Base-by-base conservation (phyloP, 2,888 invertebrate species). In the Macrophya alboannulata region DNA sequence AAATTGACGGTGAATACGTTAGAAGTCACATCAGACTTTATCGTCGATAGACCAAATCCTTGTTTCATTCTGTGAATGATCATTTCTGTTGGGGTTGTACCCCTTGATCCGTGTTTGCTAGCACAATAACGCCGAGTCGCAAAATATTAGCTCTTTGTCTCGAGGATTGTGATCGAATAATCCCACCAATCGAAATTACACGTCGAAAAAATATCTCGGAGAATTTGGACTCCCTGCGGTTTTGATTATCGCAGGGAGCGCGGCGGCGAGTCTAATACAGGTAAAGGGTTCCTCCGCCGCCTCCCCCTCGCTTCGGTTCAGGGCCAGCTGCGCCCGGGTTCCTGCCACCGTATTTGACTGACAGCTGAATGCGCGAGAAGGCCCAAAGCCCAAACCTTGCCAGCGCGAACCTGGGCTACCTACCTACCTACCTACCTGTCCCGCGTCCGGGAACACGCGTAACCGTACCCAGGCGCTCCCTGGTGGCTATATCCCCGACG, bases 351-450 rank as follows among this genome's bases (percentile, higher is more conserved):
- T 86, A 84, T 87, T 87, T 93, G 93, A 93, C 89, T 93, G 93
- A 93, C 93, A 92, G 92, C 90, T 93, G 91, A 93, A 93, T 92
- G 68, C 83, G 83, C 83, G 48, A 59, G 62, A 62, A 62, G 59
- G 62, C 81, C 59, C 59, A 37, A 51, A 55, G 51, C 77, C 55
- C 55, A 25, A 43, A 51, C 37, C 51, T 31, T 21, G 81, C 43
- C 81, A 31, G 12, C 37, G 68, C 83, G 68, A 68, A 83, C 83
- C 83, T 83, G 12, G 21, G 83, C 31, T 31, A 31, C 31, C 31
- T 31, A 31, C 31, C 31, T 31, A 31, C 12, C 37, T 74, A 40
- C 40, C 83, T 83, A 85, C 79, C 86, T 84, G 85, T 86, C 77
- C 86, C 43, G 55, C 85, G 86, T 71, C 87, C 86, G 86, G 84